A percentile compares a stretch with the other conserved stretches of the same genome.
Evolutionary conservation across 2,888 invertebrate genomes (phyloP).

Genomic region (Hirtodrosophila confusa): DNA sequence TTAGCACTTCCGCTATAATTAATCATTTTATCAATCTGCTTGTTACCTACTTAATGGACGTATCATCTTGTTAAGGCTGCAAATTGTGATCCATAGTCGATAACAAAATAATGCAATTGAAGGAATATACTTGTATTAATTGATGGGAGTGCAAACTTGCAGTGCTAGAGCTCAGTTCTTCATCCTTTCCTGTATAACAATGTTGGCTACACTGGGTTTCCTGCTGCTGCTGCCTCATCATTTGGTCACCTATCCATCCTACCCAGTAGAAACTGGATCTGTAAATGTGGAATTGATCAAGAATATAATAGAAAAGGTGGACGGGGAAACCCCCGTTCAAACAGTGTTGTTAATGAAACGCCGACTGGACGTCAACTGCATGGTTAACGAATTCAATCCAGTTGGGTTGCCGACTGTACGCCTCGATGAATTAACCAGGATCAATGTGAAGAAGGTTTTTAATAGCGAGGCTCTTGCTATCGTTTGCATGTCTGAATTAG

Average conservation of each 20-base stretch:
- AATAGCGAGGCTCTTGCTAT: slow-evolving; percentile 8
- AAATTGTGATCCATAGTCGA: too few relatives aligned
- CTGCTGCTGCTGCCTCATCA: background rate
- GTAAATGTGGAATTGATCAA: slow-evolving; percentile 2
- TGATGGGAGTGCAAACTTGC: too few relatives aligned
- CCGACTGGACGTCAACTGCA: background rate
- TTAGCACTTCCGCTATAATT: too few relatives aligned
- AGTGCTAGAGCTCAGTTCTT: slow-evolving; percentile 5
- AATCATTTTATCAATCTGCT: too few relatives aligned
- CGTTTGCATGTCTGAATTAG: slow-evolving; percentile 25
- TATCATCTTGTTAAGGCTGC: too few relatives aligned
- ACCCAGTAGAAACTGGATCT: background rate
- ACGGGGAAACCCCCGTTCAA: background rate
- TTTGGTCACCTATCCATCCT: background rate
- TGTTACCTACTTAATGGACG: too few relatives aligned
- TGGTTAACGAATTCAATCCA: background rate
- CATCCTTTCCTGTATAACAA: background rate
- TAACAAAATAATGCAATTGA: too few relatives aligned
- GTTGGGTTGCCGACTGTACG: slow-evolving; percentile 6
- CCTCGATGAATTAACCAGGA: background rate
- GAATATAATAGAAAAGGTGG: slow-evolving; percentile 1
- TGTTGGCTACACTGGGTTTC: slow-evolving; percentile 2
- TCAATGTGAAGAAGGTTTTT: slow-evolving; percentile 1
- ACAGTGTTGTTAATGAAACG: slow-evolving; percentile 27
- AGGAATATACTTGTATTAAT: too few relatives aligned